Base-by-base conservation (phyloP, 2,113 vertebrate genomes). In the Oophaga pumilio region DNA sequence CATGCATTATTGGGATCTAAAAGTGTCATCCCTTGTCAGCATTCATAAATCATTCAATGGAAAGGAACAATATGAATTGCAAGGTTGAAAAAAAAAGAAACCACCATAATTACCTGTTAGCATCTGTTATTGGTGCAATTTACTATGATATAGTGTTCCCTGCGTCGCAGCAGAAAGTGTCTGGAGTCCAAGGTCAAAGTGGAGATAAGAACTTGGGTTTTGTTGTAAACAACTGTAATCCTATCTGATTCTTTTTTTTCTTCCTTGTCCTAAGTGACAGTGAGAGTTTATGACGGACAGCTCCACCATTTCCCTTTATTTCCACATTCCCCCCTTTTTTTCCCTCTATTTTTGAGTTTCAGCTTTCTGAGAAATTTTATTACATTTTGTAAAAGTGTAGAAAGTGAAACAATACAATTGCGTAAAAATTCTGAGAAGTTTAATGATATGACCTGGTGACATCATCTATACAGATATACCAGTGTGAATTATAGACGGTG, bases 161-260 rank as follows among this genome's bases (percentile, higher is more conserved):
- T n/a, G 20, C 11, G 9, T 60, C 8, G 24, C 82, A 22, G 50
- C 49, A 57, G 69, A 78, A 78, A 66, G 74, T 78, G 73, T 64
- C 5, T 86, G 84, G 57, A 86, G 73, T 62, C 84, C 84, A 86
- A 86, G 84, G 84, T 86, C 24, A 78, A 66, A 26, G 60, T 66
- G 69, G 57, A 57, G 71, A 85, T 85, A 77, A 86, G 69, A 49
- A 64, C 33, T 53, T 59, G 53, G 24, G 84, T 64, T 86, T 66
- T 83, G 81, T 83, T 83, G 81, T 83, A 83, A 83, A 83, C 81
- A 83, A 83, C 43, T 53, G n/a, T 18, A 56, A 26, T 68, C n/a
- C 60, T 66, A 24, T 33, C 60, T 17, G 22, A 3, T 62, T 20
- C 8, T 9, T 13, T 62, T 66, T 66, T 9, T 69, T 50, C 49